Evolutionary conservation across 2,113 vertebrate species (phyloP), one percentile per base, ranked within the genome.

Genomic region (Ivindomyrus marchei): DNA sequence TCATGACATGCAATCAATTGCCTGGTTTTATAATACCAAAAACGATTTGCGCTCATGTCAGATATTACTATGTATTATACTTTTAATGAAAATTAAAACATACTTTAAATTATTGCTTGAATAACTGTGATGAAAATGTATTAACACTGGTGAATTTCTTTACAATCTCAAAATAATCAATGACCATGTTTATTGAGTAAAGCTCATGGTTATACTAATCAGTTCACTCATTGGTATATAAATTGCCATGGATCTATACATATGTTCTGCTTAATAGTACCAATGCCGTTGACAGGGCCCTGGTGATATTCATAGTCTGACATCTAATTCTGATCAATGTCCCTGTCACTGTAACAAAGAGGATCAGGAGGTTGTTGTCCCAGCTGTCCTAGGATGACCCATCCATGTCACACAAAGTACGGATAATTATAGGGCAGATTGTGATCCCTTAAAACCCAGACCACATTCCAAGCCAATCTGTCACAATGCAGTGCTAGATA

Each of bases 351-450:
- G 90, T 62, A 92, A 92, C 92, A 89, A 91, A 89, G 91, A 91
- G 85, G 85, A 95, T 94, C 94, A 93, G 92, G 91, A 93, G 93
- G 94, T 94, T 95, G 95, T 95, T 96, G 93, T 92, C 94, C 95
- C 95, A 96, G 95, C 95, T 96, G 96, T 89, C 95, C 93, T 93
- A 92, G 92, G 89, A 91, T 92, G 94, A 94, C 95, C 95, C 95
- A 93, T 95, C 90, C 93, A 80, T 52, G 31, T 89, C 70, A 21
- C 31, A 95, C 93, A 94, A 92, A 93, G 88, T 46, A 92, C 92
- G 93, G 95, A 95, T 95, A 95, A 96, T 96, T 96, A 96, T 96
- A 96, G 95, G 95, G 95, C 95, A 95, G 93, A 90, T 91, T 93
- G 94, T 92, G 93, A 94, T 95, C 94, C 93, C 91, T 91, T 88